Conservation (phyloP, 2,797 vertebrate species). For the Mareca strepera region DNA sequence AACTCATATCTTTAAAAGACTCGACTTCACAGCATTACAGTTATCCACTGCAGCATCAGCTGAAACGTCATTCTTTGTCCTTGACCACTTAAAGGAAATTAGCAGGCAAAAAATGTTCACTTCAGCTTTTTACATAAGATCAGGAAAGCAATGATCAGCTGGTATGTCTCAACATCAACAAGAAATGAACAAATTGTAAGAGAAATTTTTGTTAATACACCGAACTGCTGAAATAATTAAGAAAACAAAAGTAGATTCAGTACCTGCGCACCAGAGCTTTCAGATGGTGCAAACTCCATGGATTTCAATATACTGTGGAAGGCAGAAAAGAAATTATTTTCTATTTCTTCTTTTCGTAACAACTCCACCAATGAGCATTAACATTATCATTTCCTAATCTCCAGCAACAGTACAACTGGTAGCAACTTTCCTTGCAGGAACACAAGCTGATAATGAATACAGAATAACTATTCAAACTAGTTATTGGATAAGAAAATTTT, state of each 20-base stretch:
- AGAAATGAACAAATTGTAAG: neutral
- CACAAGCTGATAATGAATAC: conserved; percentile 71
- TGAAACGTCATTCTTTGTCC: neutral
- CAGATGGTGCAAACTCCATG: conserved; percentile 93
- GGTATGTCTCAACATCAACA: neutral
- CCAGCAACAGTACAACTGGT: conserved; percentile 51
- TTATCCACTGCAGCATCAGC: neutral
- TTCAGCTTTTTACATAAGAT: neutral
- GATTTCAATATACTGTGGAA: conserved; percentile 93
- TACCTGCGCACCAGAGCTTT: conserved; percentile 91
- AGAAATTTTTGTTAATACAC: neutral
- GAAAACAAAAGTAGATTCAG: neutral
- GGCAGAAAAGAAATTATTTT: conserved; percentile 62
- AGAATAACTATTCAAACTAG: conserved; percentile 70
- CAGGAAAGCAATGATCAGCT: neutral
- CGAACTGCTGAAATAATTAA: neutral
- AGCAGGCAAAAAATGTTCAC: neutral
- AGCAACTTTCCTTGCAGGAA: conserved; percentile 72
- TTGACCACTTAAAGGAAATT: conserved; percentile 7
- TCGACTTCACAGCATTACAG: neutral
- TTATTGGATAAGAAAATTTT: conserved; percentile 74
- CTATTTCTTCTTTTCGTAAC: neutral
- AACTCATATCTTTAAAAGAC: neutral
- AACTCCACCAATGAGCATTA: conserved; percentile 44
- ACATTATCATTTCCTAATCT: conserved; percentile 33